Conservation (phyloP, 2,888 invertebrate species). For the Lamellibrachia satsuma region DNA sequence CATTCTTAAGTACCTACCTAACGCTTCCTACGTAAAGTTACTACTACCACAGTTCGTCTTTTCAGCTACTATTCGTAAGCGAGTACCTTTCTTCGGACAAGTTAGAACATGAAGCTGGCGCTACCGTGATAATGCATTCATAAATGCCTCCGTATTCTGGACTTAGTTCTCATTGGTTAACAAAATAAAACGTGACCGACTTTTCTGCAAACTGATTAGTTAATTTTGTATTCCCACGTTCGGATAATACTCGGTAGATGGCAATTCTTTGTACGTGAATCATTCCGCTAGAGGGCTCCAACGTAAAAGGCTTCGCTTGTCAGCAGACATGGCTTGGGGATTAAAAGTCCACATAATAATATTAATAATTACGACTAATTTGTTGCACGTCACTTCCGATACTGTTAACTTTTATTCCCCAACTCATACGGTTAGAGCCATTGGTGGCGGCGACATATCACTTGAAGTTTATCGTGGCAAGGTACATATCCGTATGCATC, state of each 20-base stretch:
- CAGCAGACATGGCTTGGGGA: not conserved
- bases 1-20: not conserved
- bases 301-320: not conserved
- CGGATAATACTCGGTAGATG: not conserved
- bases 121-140: not conserved
- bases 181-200: not conserved
- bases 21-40: not conserved
- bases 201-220: not conserved
- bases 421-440: not conserved
- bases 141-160: not conserved
- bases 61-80: not conserved
- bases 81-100: not conserved
- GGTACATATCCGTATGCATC: not conserved
- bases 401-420: not conserved
- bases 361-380: slow-evolving; percentile 4
- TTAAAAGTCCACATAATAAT: not conserved
- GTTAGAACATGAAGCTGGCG: not conserved
- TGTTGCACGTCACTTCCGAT: not conserved
- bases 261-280: not conserved
- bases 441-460: not conserved
- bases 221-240: not conserved
- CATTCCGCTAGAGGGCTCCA: not conserved
- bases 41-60: not conserved
- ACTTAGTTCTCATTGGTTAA: not conserved
- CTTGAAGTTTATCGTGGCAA: not conserved